A percentile compares a stretch with the other conserved stretches of the same genome.
Conservation (phyloP, 2,888 invertebrate genomes). For the Deilephila elpenor region DNA sequence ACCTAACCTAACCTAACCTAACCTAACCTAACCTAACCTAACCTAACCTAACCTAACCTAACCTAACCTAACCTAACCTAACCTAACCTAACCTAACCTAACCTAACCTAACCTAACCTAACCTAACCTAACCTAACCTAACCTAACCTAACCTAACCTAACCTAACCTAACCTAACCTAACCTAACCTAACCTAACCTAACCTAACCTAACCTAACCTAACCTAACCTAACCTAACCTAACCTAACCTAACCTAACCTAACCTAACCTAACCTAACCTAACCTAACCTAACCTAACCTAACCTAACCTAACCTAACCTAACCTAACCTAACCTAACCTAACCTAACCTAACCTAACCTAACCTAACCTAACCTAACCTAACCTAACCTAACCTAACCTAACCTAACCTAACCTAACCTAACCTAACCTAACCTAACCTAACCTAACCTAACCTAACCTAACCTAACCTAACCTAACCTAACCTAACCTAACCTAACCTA, state of each 20-base stretch:
- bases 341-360: constrained; percentile 30
- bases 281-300: constrained; percentile 26
- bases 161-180: constrained; percentile 36
- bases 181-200: constrained; percentile 29
- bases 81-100: constrained; percentile 26
- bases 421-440: constrained; percentile 26
- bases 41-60: constrained; percentile 34
- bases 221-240: constrained; percentile 20
- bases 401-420: constrained; percentile 14
- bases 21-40: constrained; percentile 40
- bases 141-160: constrained; percentile 35
- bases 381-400: constrained; percentile 6
- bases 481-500: constrained; percentile 32
- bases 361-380: constrained; percentile 25
- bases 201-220: constrained; percentile 23
- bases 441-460: constrained; percentile 31
- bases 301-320: constrained; percentile 29
- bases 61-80: constrained; percentile 13
- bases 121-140: constrained; percentile 32
- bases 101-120: constrained; percentile 27
- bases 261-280: constrained; percentile 23
- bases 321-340: constrained; percentile 29
- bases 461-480: constrained; percentile 31
- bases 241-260: constrained; percentile 29
- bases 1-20: constrained; percentile 34